A percentile compares a stretch with the other conserved stretches of the same genome.
Evolutionary conservation across 2,888 invertebrate genomes (phyloP).

Genomic region (Pandemis corylana): DNA sequence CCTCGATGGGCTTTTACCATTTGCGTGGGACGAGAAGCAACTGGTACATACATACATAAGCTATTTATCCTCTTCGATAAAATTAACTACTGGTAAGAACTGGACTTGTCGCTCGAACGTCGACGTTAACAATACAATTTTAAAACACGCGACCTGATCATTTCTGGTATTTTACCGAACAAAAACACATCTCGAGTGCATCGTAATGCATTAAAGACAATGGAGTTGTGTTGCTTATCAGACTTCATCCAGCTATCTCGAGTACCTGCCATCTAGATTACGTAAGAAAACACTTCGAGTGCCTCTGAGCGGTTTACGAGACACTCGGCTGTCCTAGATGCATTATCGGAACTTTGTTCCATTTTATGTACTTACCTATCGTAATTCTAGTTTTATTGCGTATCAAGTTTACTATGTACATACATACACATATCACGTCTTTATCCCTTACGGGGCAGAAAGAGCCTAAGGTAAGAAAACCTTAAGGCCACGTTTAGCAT

Average conservation of each 20-base stretch:
- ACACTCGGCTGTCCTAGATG: constrained; percentile 4
- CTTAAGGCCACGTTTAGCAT: too few relatives aligned
- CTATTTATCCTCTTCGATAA: too few relatives aligned
- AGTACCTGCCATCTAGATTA: constrained; percentile 5
- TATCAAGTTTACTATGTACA: not conserved
- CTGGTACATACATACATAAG: too few relatives aligned
- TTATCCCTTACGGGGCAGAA: too few relatives aligned
- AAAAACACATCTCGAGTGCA: constrained; percentile 1
- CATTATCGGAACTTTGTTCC: not conserved
- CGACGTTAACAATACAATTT: too few relatives aligned
- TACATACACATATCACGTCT: too few relatives aligned
- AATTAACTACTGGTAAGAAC: too few relatives aligned
- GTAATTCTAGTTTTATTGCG: not conserved
- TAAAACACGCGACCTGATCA: not conserved
- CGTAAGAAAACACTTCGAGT: constrained; percentile 6
- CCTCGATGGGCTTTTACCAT: too few relatives aligned
- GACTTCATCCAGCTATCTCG: constrained; percentile 1
- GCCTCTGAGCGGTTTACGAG: not conserved
- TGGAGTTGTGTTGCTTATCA: constrained; percentile 1
- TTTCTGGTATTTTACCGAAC: not conserved
- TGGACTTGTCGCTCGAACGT: too few relatives aligned
- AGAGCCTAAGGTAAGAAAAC: too few relatives aligned
- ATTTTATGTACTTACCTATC: not conserved
- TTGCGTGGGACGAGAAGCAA: too few relatives aligned
- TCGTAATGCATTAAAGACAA: not conserved